Percentiles rank a stretch among this genome's conserved stretches.
phyloP scores from a whole-genome alignment of 2,113 vertebrate species.

The Serinus canaria region DNA sequence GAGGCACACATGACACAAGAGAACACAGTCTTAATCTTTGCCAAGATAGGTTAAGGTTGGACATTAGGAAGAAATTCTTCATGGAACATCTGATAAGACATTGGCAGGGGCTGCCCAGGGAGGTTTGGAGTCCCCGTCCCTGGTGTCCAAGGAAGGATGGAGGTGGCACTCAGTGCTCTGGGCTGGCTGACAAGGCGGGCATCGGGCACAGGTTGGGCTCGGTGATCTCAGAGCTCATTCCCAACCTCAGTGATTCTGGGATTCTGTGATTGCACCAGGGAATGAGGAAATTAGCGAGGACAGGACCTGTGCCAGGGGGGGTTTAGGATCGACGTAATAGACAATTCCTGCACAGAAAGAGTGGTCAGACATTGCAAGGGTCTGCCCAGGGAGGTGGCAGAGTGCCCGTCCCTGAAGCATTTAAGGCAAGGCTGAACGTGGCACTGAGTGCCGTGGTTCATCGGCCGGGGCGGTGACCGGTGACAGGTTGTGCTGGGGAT shows the following conservation, averaged over 20 bases:
- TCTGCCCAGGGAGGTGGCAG: neutral
- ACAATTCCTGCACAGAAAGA: neutral
- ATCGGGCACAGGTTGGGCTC: accelerated
- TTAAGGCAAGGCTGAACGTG: neutral
- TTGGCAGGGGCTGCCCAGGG: neutral
- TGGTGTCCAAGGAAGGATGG: neutral
- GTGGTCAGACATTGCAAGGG: neutral
- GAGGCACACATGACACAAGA: neutral
- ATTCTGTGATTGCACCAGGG: neutral
- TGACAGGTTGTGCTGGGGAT: neutral
- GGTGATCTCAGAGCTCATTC: neutral
- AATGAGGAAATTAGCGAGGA: neutral
- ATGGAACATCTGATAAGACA: accelerated
- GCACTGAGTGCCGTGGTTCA: too few relatives aligned
- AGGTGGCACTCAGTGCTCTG: neutral
- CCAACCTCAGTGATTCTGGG: neutral
- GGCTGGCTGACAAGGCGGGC: too few relatives aligned
- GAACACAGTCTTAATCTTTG: too few relatives aligned
- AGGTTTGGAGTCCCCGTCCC: neutral
- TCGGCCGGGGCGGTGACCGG: neutral
- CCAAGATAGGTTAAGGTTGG: neutral
- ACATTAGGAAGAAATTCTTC: neutral
- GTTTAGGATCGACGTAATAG: neutral
- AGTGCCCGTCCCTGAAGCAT: neutral
- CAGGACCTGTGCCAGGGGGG: neutral